Evolutionary conservation across 2,797 vertebrate species (phyloP), one percentile per base, ranked within the genome.

Genomic region (Limnodromus scolopaceus): DNA sequence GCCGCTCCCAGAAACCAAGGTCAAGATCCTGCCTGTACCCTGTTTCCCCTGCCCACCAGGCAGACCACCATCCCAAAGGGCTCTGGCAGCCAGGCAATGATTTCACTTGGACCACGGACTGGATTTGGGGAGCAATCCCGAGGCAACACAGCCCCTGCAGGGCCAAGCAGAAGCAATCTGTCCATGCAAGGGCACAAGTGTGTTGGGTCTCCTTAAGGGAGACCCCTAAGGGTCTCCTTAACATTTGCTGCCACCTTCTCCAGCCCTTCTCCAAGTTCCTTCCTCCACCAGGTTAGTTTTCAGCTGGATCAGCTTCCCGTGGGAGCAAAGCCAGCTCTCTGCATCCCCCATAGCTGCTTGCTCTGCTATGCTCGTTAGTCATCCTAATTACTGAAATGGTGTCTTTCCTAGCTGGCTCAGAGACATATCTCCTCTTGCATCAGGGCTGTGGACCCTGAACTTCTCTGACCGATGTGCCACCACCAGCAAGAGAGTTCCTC

Each of bases 391-490:
- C 27, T n/a, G 38, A 91, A 61, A 38, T 16, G 36, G n/a, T n/a
- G n/a, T n/a, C n/a, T n/a, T n/a, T n/a, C n/a, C n/a, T n/a, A n/a
- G n/a, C n/a, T n/a, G n/a, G n/a, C n/a, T n/a, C n/a, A n/a, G n/a
- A n/a, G n/a, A n/a, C n/a, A n/a, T n/a, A 27, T 16, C 53, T 84
- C 63, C 49, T 77, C 71, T 46, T 27, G 6, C 9, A 5, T 6
- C 0, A 0, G 10, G 24, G 55, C n/a, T 20, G 8, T 0, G 0
- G 27, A 66, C 23, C 19, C 49, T 54, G 38, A 34, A 71, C 23
- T 49, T 49, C 61, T 27, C 36, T 81, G 53, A 32, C 36, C 1
- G 3, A 17, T 4, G 39, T 76, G 82, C 51, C 70, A 72, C 22
- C 43, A 53, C 10, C 36, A 70, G 65, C 17, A 9, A 45, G 9